Evolutionary conservation across 2,888 invertebrate genomes (phyloP).

Genomic region (Drosophila paracracens): DNA sequence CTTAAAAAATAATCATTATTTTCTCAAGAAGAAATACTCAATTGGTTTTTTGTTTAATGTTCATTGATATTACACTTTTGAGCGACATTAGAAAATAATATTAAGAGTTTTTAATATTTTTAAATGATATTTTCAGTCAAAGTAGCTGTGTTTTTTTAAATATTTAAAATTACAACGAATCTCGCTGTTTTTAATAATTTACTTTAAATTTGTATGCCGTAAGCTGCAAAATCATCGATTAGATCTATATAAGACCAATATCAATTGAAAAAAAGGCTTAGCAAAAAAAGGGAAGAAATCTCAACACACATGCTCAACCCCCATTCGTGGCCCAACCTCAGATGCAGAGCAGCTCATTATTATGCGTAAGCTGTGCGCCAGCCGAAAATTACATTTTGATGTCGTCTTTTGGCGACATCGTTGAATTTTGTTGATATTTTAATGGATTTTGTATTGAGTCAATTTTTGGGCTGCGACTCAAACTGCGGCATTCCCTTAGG

Average conservation of each 20-base stretch:
- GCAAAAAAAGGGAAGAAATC: constrained; percentile 5
- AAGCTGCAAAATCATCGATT: neutral
- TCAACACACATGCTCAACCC: constrained; percentile 25
- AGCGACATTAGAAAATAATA: neutral
- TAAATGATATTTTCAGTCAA: neutral
- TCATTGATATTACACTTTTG: neutral
- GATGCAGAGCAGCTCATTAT: constrained; percentile 58
- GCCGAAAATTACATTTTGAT: constrained; percentile 76
- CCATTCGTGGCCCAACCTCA: neutral
- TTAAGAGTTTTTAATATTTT: neutral
- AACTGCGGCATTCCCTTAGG: constrained; percentile 39
- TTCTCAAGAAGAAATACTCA: neutral
- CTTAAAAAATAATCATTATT: neutral
- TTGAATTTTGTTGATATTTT: constrained; percentile 75
- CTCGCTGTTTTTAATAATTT: neutral
- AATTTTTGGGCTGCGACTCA: constrained; percentile 34
- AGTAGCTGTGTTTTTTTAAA: fast-evolving
- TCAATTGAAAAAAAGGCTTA: constrained; percentile 49
- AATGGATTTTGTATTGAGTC: constrained; percentile 77
- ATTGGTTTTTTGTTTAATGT: neutral
- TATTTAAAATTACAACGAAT: too few species aligned
- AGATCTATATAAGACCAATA: neutral
- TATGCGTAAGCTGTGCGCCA: constrained; percentile 70
- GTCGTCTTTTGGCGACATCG: constrained; percentile 63
- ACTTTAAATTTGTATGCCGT: neutral